Percentiles rank a stretch among this genome's conserved stretches.
Evolutionary conservation across 2,888 invertebrate species (phyloP).

Genomic region (Hipparchia semele): DNA sequence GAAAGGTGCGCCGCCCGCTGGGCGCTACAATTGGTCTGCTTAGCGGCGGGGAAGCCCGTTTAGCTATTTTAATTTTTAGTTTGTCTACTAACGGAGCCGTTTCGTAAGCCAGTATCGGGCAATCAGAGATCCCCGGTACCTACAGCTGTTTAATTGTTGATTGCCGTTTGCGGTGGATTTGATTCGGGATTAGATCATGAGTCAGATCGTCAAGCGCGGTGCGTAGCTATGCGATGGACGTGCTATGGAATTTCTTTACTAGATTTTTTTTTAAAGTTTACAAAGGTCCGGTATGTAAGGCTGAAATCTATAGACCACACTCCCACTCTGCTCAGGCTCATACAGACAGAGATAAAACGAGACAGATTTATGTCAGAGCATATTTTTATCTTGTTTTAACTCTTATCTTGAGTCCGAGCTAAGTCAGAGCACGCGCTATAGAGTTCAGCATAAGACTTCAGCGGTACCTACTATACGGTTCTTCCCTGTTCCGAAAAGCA

Average conservation of each 20-base stretch:
- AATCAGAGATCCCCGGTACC: conserved; percentile 43
- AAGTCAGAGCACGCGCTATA: no score
- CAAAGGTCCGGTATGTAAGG: no score
- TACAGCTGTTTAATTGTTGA: conserved; percentile 38
- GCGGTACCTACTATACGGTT: no score
- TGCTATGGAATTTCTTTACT: neutral
- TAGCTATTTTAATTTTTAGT: conserved; percentile 83
- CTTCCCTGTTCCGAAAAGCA: no score
- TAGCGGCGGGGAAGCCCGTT: conserved; percentile 74
- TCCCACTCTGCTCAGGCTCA: no score
- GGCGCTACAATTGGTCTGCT: conserved; percentile 79
- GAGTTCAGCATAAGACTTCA: no score
- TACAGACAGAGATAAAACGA: no score
- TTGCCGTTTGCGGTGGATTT: conserved; percentile 36
- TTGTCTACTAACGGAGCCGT: conserved; percentile 78
- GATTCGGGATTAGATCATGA: conserved; percentile 34
- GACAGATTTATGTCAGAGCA: no score
- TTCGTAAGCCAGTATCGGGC: conserved; percentile 69
- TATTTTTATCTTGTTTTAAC: no score
- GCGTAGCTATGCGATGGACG: neutral
- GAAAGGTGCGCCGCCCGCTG: conserved; percentile 80
- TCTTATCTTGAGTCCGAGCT: no score
- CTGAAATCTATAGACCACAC: no score
- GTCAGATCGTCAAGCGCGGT: conserved; percentile 22
- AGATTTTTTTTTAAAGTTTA: no score